Conservation (phyloP, 2,888 invertebrate species). For the Nomada lathburiana region DNA sequence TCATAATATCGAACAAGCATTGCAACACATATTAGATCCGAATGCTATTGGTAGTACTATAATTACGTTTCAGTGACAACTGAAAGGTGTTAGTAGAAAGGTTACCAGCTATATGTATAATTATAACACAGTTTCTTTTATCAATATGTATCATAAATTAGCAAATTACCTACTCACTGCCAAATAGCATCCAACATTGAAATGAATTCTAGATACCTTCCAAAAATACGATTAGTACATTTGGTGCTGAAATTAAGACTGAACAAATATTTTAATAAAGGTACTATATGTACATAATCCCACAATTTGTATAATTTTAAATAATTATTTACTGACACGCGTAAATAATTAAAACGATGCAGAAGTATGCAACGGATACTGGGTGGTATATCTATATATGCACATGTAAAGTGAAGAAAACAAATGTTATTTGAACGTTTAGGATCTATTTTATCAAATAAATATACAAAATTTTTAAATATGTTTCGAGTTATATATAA, state of each 20-base stretch:
- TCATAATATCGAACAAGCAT: conserved; percentile 84
- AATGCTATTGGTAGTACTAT: conserved; percentile 85
- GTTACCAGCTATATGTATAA: conserved; percentile 6
- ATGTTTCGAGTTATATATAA: background rate
- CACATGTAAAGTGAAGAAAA: conserved; percentile 13
- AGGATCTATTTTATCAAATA: conserved; percentile 78
- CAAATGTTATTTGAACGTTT: conserved; percentile 66
- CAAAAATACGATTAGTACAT: conserved; percentile 32
- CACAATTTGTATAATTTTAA: conserved; percentile 20
- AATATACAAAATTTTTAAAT: conserved; percentile 59
- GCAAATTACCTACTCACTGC: conserved; percentile 39
- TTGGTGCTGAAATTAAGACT: conserved; percentile 74
- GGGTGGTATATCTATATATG: conserved; percentile 15
- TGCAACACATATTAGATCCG: conserved; percentile 83
- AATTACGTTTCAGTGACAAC: conserved; percentile 84
- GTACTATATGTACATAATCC: conserved; percentile 3
- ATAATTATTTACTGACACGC: conserved; percentile 23
- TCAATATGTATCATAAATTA: conserved; percentile 44
- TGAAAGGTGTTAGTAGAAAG: conserved; percentile 20
- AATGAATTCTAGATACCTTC: conserved; percentile 18
- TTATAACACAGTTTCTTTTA: conserved; percentile 10
- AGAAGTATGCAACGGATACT: background rate
- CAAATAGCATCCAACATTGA: conserved; percentile 37
- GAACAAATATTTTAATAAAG: conserved; percentile 54
- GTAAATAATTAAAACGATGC: background rate